A percentile compares a stretch with the other conserved stretches of the same genome.
Conservation (phyloP, 1,140 invertebrate genomes). For the Heliconius congener region DNA sequence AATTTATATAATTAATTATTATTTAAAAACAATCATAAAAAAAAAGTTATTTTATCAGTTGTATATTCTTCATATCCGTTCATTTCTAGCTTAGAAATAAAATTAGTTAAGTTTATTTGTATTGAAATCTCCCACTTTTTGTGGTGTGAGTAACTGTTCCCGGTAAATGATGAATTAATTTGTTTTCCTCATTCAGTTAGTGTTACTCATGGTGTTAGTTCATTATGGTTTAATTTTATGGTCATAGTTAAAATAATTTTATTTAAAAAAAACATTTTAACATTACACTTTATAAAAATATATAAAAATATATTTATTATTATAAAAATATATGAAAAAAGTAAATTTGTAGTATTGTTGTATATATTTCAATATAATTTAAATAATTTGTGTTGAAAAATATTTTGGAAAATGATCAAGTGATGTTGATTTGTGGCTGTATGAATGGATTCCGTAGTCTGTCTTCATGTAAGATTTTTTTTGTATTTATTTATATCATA, state of each 20-base stretch:
- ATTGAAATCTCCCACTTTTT: conserved; percentile 29
- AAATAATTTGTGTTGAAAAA: not conserved
- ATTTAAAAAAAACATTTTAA: not conserved
- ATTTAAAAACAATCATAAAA: not conserved
- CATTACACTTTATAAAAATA: not conserved
- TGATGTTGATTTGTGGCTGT: conserved; percentile 48
- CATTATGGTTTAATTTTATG: conserved; percentile 1
- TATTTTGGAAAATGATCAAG: conserved; percentile 11
- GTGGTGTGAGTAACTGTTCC: conserved; percentile 44
- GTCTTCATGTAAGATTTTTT: conserved; percentile 45
- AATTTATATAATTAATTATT: too few relatives aligned
- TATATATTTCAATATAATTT: not conserved
- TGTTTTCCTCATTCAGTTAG: conserved; percentile 42
- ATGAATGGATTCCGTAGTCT: conserved; percentile 44
- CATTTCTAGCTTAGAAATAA: not conserved
- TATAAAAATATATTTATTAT: not conserved
- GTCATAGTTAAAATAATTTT: not conserved
- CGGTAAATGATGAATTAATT: conserved; percentile 41
- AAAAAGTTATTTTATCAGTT: too few relatives aligned
- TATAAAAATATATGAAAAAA: not conserved
- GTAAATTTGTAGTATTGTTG: not conserved
- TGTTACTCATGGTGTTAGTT: conserved; percentile 16
- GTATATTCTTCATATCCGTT: not conserved
- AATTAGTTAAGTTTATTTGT: conserved; percentile 1
- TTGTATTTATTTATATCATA: not conserved